Evolutionary conservation across 1,140 invertebrate species (phyloP), one percentile per base, ranked within the genome.

Genomic region (Pseudomyrmex concolor): DNA sequence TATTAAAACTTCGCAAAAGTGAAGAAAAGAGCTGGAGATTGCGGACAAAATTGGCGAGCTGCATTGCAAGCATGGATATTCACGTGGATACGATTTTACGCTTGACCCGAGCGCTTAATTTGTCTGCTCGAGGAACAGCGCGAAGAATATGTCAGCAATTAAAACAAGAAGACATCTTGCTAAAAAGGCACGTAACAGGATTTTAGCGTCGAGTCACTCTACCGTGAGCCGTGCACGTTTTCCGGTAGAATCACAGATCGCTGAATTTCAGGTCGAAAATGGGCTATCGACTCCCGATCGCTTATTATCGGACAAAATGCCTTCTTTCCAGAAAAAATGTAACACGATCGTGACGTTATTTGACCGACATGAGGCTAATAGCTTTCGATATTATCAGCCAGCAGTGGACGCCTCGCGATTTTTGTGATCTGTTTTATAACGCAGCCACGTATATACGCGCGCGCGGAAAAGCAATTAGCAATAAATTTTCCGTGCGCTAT

Each of bases 391-490:
- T 66, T 63, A 59, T 66, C 73, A 59, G 54, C 45, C 15, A 62
- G 10, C 13, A 13, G 5, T 54, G 5, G 43, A 5, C 19, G 17
- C 9, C 12, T 13, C 59, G 22, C 50, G 9, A 73, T 48, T 59
- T 54, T 60, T 60, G 67, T 66, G 22, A n/a, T 43, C 66, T 73
- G 60, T 84, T 86, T 71, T 59, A 22, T 13, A 15, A 17, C 12
- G 10, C 1, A 0, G 25, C 1, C 57, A 17, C 1, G 15, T n/a
- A 12, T 43, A 48, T 34, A 34, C 72, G 72, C 22, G 50, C 25
- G 25, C 59, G 68, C 71, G 50, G 62, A 67, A 73, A 86, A 85
- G 84, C 85, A 89, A 89, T 89, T 85, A 88, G 87, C 84, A 88
- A 77, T 89, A 89, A 88, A 89, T 89, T 89, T 82, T 82, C 83